Percentiles rank a stretch among this genome's conserved stretches.
These are phyloP conservation scores for Spinibarbus caldwelli DNA, from an alignment of 2,797 vertebrate species.

Conservation along the genomic window DNA sequence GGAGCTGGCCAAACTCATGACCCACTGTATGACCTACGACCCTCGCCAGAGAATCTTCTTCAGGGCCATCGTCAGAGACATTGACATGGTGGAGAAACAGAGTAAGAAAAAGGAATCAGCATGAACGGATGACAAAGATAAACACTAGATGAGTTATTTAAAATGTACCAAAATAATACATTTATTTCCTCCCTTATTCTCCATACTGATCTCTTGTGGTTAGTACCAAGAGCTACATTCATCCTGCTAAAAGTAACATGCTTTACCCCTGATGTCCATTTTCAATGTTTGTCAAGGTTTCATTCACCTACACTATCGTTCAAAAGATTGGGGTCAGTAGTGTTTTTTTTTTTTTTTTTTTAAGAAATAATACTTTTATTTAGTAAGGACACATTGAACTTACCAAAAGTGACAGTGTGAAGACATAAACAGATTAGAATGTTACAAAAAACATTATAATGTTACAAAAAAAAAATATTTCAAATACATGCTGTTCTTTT, in stretches of 20 bases:
- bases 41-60: constrained; percentile 95
- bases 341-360: neutral
- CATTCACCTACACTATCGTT: neutral
- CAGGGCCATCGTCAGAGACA: constrained; percentile 95
- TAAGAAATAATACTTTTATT: neutral
- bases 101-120: constrained; percentile 73
- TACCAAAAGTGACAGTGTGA: neutral
- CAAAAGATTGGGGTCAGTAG: neutral
- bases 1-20: constrained; percentile 95
- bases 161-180: neutral
- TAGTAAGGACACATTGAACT: neutral
- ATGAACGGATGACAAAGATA: neutral
- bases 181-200: neutral
- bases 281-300: neutral
- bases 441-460: neutral
- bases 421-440: neutral
- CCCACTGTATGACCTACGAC: constrained; percentile 97
- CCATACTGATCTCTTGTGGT: constrained; percentile 64
- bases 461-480: neutral
- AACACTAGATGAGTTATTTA: neutral
- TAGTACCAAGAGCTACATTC: constrained; percentile 45
- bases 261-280: neutral
- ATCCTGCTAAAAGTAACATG: neutral
- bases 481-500: neutral
- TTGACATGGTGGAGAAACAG: constrained; percentile 88